Evolutionary conservation across 2,797 vertebrate species (phyloP), one percentile per base, ranked within the genome.

Genomic region (Mus minutoides): DNA sequence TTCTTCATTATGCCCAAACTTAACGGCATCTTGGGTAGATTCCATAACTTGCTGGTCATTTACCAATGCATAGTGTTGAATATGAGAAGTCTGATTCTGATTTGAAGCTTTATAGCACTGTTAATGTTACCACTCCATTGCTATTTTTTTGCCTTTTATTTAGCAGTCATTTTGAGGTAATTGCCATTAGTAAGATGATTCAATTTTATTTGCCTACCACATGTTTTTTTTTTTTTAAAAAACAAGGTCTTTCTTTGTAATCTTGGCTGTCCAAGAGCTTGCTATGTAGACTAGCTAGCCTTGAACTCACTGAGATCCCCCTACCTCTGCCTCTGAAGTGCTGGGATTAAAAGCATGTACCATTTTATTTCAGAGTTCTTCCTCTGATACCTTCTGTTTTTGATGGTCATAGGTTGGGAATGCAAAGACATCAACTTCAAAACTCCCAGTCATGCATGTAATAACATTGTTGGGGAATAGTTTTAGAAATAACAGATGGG

Each of bases 111-210:
- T 95, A 84, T 17, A 73, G 5, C 69, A 73, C 62, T n/a, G 56
- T 2, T 29, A 5, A 0, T 69, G 12, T 93, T 91, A 76, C 2
- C 43, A 69, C 21, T 82, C 14, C 21, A 92, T 95, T 93, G 40
- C 43, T 96, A 6, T 92, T 67, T 29, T 89, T 21, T 34, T 94
- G 29, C n/a, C 56, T 19, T 95, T 96, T 91, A 94, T 19, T 93
- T 91, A 94, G 40, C 52, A 84, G 21, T 91, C 49, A 89, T 37
- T 43, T 22, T 80, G 71, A 21, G 80, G 52, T n/a, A 90, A 22
- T 58, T 92, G 37, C 37, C 24, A 78, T 43, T 69, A 89, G 22
- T 22, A 86, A 89, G 52, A 46, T 94, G 37, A 43, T 17, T 91
- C 29, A 60, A 12, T 92, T 60, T 85, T 92, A 91, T 22, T 40